Evolutionary conservation across 2,888 invertebrate genomes (phyloP), one percentile per base, ranked within the genome.

Genomic region (Thelaira solivaga): DNA sequence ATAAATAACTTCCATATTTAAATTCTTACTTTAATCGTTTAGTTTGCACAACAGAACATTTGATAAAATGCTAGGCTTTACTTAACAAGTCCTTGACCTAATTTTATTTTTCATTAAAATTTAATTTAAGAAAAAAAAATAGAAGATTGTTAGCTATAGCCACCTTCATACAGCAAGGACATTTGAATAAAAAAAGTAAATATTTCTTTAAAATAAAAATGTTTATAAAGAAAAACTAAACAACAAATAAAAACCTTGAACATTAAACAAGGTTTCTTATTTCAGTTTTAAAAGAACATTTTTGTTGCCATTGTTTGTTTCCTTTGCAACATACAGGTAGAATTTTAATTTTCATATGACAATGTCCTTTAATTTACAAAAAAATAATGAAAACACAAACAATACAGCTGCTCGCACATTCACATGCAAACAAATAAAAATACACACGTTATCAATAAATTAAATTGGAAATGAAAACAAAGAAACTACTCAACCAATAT

Each of bases 171-270:
- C n/a, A 47, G 39, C 57, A 59, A 68, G 39, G 49, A 49, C 59
- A 69, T 59, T 69, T 69, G 49, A 59, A 49, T 69, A 49, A 29
- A 49, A 39, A 36, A 57, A 49, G 29, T 29, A 68, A 39, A 47
- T 6, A 26, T n/a, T 55, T 13, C 10, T 26, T 2, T 36, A 20
- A 26, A 45, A 3, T 26, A 36, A 36, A n/a, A n/a, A n/a, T n/a
- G n/a, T n/a, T n/a, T n/a, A 16, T 34, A 39, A 22, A 53, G 7
- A 4, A 49, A 39, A 39, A 11, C 36, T 29, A 18, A 41, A 39
- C 29, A 62, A 20, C 26, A 16, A 18, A 51, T 41, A 36, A n/a
- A 24, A 53, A 55, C 72, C 72, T 72, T 72, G 72, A 36, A 31
- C 26, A 39, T 13, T 16, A 13, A 7, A 34, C 72, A 72, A 64